Evolutionary conservation across 2,888 invertebrate species (phyloP).

Genomic region (Idaea dimidiata): DNA sequence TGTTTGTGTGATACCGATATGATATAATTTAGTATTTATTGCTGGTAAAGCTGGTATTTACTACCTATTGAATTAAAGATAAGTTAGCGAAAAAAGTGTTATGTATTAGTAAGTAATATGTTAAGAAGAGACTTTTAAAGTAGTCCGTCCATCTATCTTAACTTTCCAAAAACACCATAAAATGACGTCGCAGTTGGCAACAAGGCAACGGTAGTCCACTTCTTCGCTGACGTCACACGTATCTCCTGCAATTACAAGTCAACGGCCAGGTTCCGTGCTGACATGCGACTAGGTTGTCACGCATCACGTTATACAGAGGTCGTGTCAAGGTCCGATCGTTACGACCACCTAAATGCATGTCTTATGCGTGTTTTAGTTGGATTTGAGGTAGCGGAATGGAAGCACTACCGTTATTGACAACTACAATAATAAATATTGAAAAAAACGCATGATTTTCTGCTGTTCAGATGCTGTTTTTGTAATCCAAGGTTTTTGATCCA

Average conservation of each 20-base stretch:
- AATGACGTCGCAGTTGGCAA: constrained; percentile 16
- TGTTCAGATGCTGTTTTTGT: too few relatives aligned
- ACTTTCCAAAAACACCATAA: too few relatives aligned
- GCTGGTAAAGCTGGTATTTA: too few relatives aligned
- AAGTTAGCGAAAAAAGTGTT: too few relatives aligned
- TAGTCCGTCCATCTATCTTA: too few relatives aligned
- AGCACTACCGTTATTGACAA: constrained; percentile 18
- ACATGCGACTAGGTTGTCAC: constrained; percentile 54
- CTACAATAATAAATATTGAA: background rate
- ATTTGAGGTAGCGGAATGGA: constrained; percentile 12
- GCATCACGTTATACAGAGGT: constrained; percentile 50
- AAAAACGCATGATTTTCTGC: too few relatives aligned
- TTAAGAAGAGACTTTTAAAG: too few relatives aligned
- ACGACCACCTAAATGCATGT: background rate
- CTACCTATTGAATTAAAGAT: too few relatives aligned
- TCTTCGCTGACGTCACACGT: constrained; percentile 30
- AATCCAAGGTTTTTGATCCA: too few relatives aligned
- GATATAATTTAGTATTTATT: too few relatives aligned
- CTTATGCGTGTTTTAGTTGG: constrained; percentile 3
- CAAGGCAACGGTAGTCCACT: constrained; percentile 15
- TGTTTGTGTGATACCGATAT: too few relatives aligned
- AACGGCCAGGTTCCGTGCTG: constrained; percentile 41
- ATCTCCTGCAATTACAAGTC: constrained; percentile 36
- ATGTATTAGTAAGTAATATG: too few relatives aligned
- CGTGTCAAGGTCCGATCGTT: constrained; percentile 30